These are phyloP conservation scores for Seira sanloemensis DNA, from an alignment of 2,888 invertebrate genomes.

Conservation along the genomic window DNA sequence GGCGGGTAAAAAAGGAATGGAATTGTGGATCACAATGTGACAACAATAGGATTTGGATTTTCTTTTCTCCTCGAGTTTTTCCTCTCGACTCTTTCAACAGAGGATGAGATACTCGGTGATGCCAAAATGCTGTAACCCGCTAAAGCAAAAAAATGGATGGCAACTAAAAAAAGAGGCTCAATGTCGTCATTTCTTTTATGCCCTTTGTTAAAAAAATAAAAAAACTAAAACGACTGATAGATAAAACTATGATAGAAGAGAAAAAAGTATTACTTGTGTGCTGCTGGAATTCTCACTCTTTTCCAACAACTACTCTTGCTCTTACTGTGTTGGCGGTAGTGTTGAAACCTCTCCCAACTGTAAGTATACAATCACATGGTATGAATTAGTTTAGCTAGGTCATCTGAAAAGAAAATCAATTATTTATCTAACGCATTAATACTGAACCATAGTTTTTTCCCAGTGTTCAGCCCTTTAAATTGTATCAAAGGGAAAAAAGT, in stretches of 20 bases:
- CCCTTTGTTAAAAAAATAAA: background rate
- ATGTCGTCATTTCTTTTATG: constrained; percentile 13
- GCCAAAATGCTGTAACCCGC: constrained; percentile 8
- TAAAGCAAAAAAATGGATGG: background rate
- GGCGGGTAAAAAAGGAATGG: background rate
- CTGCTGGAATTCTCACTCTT: too few species aligned
- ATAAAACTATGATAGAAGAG: constrained; percentile 6
- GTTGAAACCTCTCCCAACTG: too few species aligned
- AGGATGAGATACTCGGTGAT: background rate
- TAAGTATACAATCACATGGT: too few species aligned
- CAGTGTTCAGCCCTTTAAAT: too few species aligned
- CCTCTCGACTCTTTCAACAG: background rate
- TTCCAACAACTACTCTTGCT: too few species aligned
- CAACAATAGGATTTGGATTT: constrained; percentile 23
- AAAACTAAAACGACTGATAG: constrained; percentile 10
- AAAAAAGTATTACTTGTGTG: too few species aligned
- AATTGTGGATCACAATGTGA: constrained; percentile 34
- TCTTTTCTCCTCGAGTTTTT: background rate
- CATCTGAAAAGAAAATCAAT: too few species aligned
- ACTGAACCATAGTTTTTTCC: too few species aligned
- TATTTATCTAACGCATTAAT: too few species aligned
- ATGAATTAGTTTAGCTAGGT: too few species aligned
- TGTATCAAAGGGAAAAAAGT: too few species aligned
- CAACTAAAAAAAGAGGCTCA: background rate
- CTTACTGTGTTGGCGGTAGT: too few species aligned